A percentile compares a stretch with the other conserved stretches of the same genome.
These are phyloP conservation scores for Artibeus lituratus DNA, from an alignment of 2,797 vertebrate species.

Conservation along the genomic window DNA sequence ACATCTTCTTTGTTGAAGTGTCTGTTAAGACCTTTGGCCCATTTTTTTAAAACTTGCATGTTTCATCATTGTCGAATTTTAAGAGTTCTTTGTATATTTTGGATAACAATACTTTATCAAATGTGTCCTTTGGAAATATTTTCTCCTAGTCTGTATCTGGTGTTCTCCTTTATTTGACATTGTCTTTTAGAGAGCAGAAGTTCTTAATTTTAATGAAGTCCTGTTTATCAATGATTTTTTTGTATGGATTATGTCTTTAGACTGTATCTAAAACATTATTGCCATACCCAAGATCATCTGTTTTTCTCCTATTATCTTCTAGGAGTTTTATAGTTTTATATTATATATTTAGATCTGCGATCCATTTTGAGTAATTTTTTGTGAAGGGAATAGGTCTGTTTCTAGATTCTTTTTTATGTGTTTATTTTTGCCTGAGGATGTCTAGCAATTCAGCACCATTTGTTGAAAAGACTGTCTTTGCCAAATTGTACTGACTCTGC, in stretches of 20 bases:
- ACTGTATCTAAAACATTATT: neutral
- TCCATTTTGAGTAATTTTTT: neutral
- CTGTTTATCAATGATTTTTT: neutral
- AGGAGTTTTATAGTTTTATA: neutral
- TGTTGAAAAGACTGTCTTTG: neutral
- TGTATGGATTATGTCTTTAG: neutral
- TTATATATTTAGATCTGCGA: neutral
- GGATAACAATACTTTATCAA: neutral
- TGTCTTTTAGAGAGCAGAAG: neutral
- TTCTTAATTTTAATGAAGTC: neutral
- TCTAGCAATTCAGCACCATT: neutral
- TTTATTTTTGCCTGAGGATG: neutral
- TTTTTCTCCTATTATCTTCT: neutral
- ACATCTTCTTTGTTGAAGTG: neutral
- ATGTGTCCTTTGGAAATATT: neutral
- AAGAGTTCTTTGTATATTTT: neutral
- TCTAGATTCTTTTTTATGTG: neutral
- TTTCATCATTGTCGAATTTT: neutral
- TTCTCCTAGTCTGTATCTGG: neutral
- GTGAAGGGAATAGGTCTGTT: neutral
- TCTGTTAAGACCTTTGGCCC: neutral
- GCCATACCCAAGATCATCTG: neutral
- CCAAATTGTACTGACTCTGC: neutral
- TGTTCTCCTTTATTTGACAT: neutral
- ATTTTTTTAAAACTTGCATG: neutral